phyloP scores from a whole-genome alignment of 2,888 invertebrate genomes.

The Agonopterix heracliana region DNA sequence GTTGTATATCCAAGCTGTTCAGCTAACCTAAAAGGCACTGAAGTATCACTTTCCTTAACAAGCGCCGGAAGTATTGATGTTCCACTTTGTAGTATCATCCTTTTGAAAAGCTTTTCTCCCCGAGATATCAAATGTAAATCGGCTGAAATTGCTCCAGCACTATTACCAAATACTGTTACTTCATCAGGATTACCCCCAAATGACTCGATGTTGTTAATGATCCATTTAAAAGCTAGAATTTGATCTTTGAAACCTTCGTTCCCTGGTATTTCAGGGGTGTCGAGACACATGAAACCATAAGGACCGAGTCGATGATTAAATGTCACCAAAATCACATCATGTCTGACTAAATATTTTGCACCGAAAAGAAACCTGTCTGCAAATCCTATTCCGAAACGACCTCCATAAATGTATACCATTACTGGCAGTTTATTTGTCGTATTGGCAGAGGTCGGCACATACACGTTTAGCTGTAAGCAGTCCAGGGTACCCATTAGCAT shows the following conservation, averaged over 20 bases:
- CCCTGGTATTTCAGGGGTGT: conserved; percentile 37
- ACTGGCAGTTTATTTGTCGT: conserved; percentile 35
- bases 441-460: conserved; percentile 31
- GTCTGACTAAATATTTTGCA: conserved; percentile 36
- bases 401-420: conserved; percentile 43
- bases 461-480: conserved; percentile 41
- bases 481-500: conserved; percentile 29
- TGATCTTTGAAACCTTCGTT: conserved; percentile 55
- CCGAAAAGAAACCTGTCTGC: conserved; percentile 24
- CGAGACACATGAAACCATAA: conserved; percentile 51
- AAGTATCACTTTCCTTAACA: conserved; percentile 24
- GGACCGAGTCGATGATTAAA: conserved; percentile 43
- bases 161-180: conserved; percentile 41
- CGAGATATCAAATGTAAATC: conserved; percentile 38
- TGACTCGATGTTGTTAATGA: conserved; percentile 38
- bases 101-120: conserved; percentile 31
- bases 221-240: conserved; percentile 39
- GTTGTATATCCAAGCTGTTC: conserved; percentile 26
- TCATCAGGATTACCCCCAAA: conserved; percentile 44
- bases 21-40: conserved; percentile 32
- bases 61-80: conserved; percentile 26
- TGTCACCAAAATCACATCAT: conserved; percentile 41
- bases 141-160: conserved; percentile 39
- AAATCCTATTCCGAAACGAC: conserved; percentile 28
- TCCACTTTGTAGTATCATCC: conserved; percentile 41